Evolutionary conservation across 1,140 invertebrate genomes (phyloP).

Genomic region (Sinonovacula constricta): DNA sequence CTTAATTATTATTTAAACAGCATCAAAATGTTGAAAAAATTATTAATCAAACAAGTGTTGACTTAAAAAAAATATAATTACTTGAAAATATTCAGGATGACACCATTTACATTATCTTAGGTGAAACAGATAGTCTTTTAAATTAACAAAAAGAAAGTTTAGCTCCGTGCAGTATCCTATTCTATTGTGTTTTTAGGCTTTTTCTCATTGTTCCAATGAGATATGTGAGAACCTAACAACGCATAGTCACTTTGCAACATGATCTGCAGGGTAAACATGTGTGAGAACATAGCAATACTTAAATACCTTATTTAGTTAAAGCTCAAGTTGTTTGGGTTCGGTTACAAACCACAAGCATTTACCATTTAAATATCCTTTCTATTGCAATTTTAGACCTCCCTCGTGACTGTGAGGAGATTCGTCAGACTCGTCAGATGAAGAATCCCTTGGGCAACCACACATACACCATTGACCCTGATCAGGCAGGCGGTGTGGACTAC

Average conservation of each 20-base stretch:
- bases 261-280: no score
- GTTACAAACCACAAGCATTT: background rate
- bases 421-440: background rate
- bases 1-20: background rate
- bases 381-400: conserved; percentile 59
- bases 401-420: conserved; percentile 66
- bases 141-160: background rate
- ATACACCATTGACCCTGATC: conserved; percentile 72
- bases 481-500: conserved; percentile 53
- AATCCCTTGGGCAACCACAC: conserved; percentile 51
- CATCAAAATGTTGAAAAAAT: background rate
- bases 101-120: background rate
- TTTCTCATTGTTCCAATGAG: no score
- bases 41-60: background rate
- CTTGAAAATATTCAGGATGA: conserved; percentile 19
- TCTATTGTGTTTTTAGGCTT: no score
- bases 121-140: background rate
- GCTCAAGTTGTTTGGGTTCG: background rate
- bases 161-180: no score
- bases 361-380: no score
- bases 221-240: no score
- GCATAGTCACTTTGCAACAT: no score
- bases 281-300: no score
- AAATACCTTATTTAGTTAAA: background rate
- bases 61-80: background rate